Base-by-base conservation (phyloP, 2,113 vertebrate genomes). In the Antigone vipio region DNA sequence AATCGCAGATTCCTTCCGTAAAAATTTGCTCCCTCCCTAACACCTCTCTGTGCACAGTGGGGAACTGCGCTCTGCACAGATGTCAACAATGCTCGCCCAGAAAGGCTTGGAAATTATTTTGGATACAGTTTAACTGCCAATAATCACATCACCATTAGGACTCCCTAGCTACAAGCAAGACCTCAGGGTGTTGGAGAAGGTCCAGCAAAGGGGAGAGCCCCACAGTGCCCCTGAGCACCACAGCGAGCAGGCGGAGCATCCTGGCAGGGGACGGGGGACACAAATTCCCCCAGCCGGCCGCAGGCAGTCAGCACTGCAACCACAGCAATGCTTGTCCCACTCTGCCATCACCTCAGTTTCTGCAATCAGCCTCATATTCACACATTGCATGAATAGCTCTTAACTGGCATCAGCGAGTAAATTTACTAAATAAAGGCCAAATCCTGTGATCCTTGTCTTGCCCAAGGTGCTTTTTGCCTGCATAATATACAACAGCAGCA, bases 261-360 rank as follows among this genome's bases (percentile, higher is more conserved):
- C n/a, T 20, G 3, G 1, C 15, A 92, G 26, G 55, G 56, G 40
- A 55, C 6, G 6, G 29, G 17, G 45, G 11, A 67, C 60, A 44
- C 0, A 0, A 71, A 68, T 53, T 50, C 16, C 53, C 52, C 45
- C 60, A 32, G 4, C 10, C 67, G 75, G 56, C 15, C 5, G 2
- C 49, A 27, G 59, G 52, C 29, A 81, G 18, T 2, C 50, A 56
- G n/a, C 62, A 4, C 58, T 56, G 53, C 49, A 38, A 59, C 40
- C 23, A 47, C 58, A 38, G 56, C 44, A 66, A 58, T 23, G 4
- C 14, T 15, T 32, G 6, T 59, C 59, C 80, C 56, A 9, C 56
- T 42, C 71, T 4, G 9, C 55, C 86, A 40, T 44, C 89, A 63
- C 52, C 34, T 15, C 3, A 0, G 6, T 42, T 84, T 60, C 73